These are phyloP conservation scores for Pluvianellus socialis DNA, from an alignment of 2,113 vertebrate genomes.

Conservation along the genomic window DNA sequence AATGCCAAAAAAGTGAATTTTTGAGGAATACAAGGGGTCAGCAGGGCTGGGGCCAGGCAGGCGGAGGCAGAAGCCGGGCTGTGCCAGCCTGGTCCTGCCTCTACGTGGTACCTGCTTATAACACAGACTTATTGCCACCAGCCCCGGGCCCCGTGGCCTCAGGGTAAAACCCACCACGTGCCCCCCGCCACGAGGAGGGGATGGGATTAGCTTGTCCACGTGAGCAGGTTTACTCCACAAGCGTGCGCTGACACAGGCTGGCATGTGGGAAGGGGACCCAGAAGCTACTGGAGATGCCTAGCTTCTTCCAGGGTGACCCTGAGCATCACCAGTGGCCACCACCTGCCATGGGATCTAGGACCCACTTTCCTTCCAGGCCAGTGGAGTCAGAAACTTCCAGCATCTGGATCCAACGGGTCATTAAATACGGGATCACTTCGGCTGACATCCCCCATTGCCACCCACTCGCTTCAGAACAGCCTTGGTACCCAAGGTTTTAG, in stretches of 20 bases:
- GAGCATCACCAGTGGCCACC: background rate
- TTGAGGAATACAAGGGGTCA: too few relatives aligned
- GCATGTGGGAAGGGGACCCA: background rate
- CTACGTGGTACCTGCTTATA: fast-evolving
- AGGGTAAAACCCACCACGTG: background rate
- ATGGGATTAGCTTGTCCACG: background rate
- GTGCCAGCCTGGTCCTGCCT: background rate
- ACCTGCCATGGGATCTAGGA: background rate
- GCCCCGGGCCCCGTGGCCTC: background rate
- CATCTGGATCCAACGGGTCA: fast-evolving
- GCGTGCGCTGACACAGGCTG: background rate
- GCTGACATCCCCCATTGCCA: fast-evolving
- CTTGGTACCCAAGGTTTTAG: background rate
- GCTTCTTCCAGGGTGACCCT: background rate
- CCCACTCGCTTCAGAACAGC: too few relatives aligned
- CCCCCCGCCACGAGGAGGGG: background rate
- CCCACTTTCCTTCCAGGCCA: background rate
- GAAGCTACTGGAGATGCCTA: background rate
- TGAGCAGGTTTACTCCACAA: background rate
- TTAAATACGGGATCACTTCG: fast-evolving
- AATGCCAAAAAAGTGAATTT: background rate
- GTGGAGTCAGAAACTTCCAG: background rate
- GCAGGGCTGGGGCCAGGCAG: background rate
- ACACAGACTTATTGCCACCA: background rate
- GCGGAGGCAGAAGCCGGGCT: background rate